These are phyloP conservation scores for Anastrepha obliqua DNA, from an alignment of 1,140 invertebrate genomes.

Conservation along the genomic window DNA sequence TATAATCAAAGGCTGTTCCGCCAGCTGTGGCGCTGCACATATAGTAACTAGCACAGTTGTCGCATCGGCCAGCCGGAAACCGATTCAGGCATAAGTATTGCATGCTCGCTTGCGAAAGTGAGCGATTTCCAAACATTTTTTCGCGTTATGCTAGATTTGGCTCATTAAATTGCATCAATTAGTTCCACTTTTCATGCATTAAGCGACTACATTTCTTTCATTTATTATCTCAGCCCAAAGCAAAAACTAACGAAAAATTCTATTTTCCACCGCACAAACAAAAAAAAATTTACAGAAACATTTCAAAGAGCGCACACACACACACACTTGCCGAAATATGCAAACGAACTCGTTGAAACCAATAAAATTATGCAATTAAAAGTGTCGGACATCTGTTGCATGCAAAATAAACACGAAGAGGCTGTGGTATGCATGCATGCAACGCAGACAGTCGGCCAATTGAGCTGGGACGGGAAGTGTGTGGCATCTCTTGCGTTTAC, in stretches of 20 bases:
- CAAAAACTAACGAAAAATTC: not conserved
- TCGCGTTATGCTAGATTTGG: constrained; percentile 26
- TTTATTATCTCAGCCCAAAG: constrained; percentile 9
- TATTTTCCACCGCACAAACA: not conserved
- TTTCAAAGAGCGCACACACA: constrained; percentile 9
- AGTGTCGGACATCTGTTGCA: constrained; percentile 51
- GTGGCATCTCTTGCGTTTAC: not conserved
- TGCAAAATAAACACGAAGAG: not conserved
- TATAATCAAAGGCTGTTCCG: not conserved
- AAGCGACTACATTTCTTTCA: constrained; percentile 23
- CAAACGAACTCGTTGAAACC: constrained; percentile 49
- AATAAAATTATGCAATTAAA: constrained; percentile 53
- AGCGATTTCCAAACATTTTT: not conserved
- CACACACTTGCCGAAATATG: not conserved
- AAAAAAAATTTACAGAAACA: constrained; percentile 8
- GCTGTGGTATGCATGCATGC: not conserved
- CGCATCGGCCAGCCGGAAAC: not conserved
- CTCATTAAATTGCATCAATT: constrained; percentile 50
- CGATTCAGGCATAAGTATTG: not conserved
- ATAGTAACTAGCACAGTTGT: not conserved
- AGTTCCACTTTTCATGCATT: constrained; percentile 39
- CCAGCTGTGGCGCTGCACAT: not conserved
- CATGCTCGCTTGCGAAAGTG: not conserved
- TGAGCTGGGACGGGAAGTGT: not conserved
- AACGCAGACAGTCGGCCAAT: not conserved